phyloP scores from a whole-genome alignment of 1,140 invertebrate species.

The Bursaphelenchus mucronatus region DNA sequence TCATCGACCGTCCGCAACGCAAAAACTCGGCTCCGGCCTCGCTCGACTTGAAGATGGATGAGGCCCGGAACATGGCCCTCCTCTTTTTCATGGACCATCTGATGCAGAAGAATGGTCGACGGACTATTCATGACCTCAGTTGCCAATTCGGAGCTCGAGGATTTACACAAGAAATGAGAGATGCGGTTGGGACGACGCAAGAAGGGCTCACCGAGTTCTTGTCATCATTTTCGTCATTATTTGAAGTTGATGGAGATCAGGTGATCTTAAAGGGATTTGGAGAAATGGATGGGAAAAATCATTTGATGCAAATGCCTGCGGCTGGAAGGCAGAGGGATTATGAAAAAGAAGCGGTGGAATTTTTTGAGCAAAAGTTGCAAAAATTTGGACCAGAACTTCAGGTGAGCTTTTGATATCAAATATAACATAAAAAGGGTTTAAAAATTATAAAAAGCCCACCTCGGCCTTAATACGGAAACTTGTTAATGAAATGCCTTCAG shows the following conservation, averaged over 20 bases:
- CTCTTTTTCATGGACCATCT: slow-evolving; percentile 91
- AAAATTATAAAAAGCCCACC: background rate
- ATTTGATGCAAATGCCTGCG: slow-evolving; percentile 62
- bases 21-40: too few relatives aligned
- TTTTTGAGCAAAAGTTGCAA: slow-evolving; percentile 82
- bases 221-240: slow-evolving; percentile 82
- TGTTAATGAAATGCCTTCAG: slow-evolving; percentile 56
- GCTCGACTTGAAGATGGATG: slow-evolving; percentile 5
- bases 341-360: slow-evolving; percentile 84
- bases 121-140: slow-evolving; percentile 87
- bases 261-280: slow-evolving; percentile 76
- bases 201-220: slow-evolving; percentile 78
- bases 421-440: background rate
- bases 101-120: slow-evolving; percentile 80
- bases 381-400: slow-evolving; percentile 81
- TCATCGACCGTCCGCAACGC: too few relatives aligned
- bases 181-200: slow-evolving; percentile 60
- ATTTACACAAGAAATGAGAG: slow-evolving; percentile 58
- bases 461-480: too few relatives aligned
- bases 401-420: slow-evolving; percentile 59
- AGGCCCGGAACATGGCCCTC: slow-evolving; percentile 75
- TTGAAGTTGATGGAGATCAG: slow-evolving; percentile 78
- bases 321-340: slow-evolving; percentile 74
- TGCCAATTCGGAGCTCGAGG: slow-evolving; percentile 65
- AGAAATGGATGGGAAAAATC: slow-evolving; percentile 59